Evolutionary conservation across 2,888 invertebrate species (phyloP).

Genomic region (Ochropacha duplaris): DNA sequence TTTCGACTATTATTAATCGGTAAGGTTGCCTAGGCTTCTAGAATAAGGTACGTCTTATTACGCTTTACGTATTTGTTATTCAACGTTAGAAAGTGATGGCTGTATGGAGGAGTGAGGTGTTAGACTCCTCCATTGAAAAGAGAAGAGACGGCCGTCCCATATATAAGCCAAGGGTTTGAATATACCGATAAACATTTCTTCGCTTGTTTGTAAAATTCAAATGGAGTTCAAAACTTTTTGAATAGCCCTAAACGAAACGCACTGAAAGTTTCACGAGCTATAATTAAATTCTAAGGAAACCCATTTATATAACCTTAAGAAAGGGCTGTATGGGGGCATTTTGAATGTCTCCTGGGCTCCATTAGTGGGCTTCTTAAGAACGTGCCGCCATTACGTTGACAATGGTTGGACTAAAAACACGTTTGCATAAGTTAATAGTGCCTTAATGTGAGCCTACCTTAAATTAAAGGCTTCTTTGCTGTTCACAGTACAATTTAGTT

Average conservation of each 20-base stretch:
- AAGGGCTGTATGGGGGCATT: constrained; percentile 19
- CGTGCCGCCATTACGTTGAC: not conserved
- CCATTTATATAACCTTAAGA: constrained; percentile 34
- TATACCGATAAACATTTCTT: constrained; percentile 15
- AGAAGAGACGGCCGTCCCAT: too few relatives aligned
- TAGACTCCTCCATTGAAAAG: too few relatives aligned
- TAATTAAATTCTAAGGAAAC: constrained; percentile 47
- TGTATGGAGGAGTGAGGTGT: too few relatives aligned
- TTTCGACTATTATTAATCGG: too few relatives aligned
- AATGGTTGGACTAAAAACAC: not conserved
- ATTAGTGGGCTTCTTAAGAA: constrained; percentile 25
- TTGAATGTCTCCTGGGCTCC: constrained; percentile 18
- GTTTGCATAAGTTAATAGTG: not conserved
- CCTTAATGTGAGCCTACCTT: not conserved
- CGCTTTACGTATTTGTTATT: too few relatives aligned
- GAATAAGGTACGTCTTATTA: too few relatives aligned
- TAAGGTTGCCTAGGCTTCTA: too few relatives aligned
- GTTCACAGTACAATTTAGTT: too few relatives aligned
- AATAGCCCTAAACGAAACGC: constrained; percentile 48
- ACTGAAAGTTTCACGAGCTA: constrained; percentile 32
- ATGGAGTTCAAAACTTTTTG: constrained; percentile 51
- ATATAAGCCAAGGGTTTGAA: too few relatives aligned
- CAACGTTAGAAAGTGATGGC: too few relatives aligned
- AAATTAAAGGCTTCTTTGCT: not conserved
- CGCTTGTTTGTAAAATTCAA: constrained; percentile 35